Conservation (phyloP, 2,797 vertebrate species). For the Chelon labrosus region DNA sequence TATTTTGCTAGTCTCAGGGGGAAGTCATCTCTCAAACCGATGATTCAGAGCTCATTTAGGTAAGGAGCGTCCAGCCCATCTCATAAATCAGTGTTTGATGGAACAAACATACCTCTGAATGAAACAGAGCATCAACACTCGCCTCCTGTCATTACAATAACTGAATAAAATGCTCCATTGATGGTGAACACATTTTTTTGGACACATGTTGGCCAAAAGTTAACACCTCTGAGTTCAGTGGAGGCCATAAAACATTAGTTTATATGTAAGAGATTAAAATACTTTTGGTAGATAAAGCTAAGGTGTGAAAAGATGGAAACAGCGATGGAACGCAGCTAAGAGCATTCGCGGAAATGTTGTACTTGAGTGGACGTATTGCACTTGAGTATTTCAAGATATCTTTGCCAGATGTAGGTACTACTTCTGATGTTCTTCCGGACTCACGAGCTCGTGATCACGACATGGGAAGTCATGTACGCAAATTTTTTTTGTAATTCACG, state of each 20-base stretch:
- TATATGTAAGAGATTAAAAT: conserved; percentile 28
- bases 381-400: too few species aligned
- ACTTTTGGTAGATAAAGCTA: background rate
- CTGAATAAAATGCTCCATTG: conserved; percentile 71
- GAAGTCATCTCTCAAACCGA: conserved; percentile 76
- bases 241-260: conserved; percentile 35
- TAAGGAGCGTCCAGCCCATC: conserved; percentile 59
- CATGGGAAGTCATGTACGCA: too few species aligned
- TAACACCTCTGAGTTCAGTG: conserved; percentile 32
- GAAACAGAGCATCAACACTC: conserved; percentile 44
- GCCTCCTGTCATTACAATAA: conserved; percentile 32
- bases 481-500: too few species aligned
- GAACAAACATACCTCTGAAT: conserved; percentile 77
- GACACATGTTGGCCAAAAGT: conserved; percentile 33
- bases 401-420: too few species aligned
- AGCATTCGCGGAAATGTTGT: background rate
- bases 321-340: background rate
- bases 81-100: conserved; percentile 81
- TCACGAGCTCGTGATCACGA: too few species aligned
- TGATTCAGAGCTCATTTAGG: conserved; percentile 77
- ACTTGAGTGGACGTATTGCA: too few species aligned
- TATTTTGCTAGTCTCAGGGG: conserved; percentile 78
- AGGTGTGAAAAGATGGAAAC: conserved; percentile 3
- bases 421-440: too few species aligned
- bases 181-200: conserved; percentile 56